Conservation (phyloP, 64 coral and sea anemone species). For the Pocillopora damicornis region DNA sequence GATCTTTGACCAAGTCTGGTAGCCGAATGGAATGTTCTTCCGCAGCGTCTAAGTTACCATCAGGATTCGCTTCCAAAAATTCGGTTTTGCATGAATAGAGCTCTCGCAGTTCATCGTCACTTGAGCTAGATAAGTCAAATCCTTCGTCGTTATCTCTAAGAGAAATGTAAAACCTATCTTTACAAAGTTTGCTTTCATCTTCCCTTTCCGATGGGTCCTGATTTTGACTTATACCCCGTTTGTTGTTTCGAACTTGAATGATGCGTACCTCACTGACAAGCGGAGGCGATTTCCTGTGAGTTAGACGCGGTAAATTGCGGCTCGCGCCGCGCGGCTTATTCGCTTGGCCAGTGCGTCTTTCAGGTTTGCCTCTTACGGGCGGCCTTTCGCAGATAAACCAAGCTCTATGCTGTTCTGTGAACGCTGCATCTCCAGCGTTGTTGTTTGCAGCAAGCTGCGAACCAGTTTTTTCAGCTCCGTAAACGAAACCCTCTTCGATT, state of each 20-base stretch:
- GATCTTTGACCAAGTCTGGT: background rate
- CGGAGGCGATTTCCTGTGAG: background rate
- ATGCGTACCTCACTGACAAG: conserved; percentile 28
- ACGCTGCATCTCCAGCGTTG: background rate
- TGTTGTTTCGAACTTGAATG: background rate
- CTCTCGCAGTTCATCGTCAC: conserved; percentile 27
- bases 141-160: background rate
- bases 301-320: conserved; percentile 10
- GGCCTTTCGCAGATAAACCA: conserved; percentile 22
- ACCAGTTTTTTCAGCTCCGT: background rate
- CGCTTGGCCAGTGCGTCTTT: background rate
- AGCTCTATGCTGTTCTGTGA: background rate
- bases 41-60: background rate
- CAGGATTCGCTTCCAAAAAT: background rate
- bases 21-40: background rate
- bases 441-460: conserved; percentile 1
- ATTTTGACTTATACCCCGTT: conserved; percentile 1
- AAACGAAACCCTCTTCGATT: conserved; percentile 13
- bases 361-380: background rate
- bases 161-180: background rate
- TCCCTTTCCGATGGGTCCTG: background rate
- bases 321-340: background rate
- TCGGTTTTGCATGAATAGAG: background rate
- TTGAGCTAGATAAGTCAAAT: conserved; percentile 28
- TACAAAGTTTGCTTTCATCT: background rate